These are phyloP conservation scores for Cygnus buccinator DNA, from an alignment of 2,113 vertebrate genomes.

Conservation along the genomic window DNA sequence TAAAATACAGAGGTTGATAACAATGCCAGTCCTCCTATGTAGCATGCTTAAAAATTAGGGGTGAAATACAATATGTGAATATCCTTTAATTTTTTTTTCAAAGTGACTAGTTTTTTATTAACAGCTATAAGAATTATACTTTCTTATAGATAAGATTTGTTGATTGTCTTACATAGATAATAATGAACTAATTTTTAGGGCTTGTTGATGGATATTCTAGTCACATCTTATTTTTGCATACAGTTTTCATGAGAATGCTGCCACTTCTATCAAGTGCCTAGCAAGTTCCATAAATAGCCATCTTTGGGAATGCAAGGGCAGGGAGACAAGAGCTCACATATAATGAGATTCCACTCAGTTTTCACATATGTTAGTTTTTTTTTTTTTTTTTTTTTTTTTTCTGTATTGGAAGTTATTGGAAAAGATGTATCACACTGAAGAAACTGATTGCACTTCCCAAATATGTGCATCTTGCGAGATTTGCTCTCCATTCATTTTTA, in stretches of 20 bases:
- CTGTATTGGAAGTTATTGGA: background rate
- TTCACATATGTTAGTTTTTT: background rate
- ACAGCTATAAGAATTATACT: background rate
- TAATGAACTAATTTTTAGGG: background rate
- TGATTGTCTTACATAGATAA: background rate
- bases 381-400: background rate
- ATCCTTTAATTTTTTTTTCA: background rate
- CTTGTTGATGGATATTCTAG: background rate
- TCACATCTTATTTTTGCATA: background rate
- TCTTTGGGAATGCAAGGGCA: background rate
- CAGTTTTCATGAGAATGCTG: background rate
- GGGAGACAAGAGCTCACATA: background rate
- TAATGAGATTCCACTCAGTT: background rate
- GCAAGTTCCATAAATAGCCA: background rate
- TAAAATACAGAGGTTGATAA: background rate
- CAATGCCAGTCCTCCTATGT: background rate
- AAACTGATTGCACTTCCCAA: background rate
- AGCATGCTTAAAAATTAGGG: background rate
- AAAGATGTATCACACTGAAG: background rate
- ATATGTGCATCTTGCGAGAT: background rate
- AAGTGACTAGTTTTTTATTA: background rate
- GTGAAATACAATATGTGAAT: background rate
- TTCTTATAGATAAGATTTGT: background rate
- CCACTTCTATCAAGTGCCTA: background rate
- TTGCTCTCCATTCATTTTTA: slow-evolving; percentile 7